phyloP scores from a whole-genome alignment of 2,888 invertebrate species.

The Gerris lacustris region DNA sequence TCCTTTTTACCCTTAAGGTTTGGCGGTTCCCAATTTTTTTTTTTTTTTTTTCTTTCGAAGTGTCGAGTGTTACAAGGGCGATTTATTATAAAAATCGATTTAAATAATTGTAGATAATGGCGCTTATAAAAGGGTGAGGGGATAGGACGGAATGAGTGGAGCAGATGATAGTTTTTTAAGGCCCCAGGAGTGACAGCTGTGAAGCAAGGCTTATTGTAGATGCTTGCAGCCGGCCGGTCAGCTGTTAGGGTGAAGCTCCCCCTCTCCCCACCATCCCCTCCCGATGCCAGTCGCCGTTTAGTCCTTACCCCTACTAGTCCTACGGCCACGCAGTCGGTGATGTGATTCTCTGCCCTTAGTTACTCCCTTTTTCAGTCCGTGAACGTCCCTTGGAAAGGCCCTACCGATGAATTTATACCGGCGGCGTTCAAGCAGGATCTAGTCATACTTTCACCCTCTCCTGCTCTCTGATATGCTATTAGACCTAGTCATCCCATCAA shows the following conservation, averaged over 20 bases:
- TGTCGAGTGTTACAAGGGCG: conserved; percentile 1
- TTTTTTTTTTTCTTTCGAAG: too few relatives aligned
- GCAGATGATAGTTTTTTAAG: not conserved
- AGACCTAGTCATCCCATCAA: not conserved
- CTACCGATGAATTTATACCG: not conserved
- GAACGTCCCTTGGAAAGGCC: not conserved
- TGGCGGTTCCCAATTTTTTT: too few relatives aligned
- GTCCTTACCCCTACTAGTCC: not conserved
- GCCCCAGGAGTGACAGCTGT: not conserved
- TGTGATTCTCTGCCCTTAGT: not conserved
- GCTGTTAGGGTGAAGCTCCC: not conserved
- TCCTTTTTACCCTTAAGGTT: too few relatives aligned
- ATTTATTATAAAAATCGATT: conserved; percentile 3
- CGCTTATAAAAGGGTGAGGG: not conserved
- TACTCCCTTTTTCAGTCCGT: not conserved
- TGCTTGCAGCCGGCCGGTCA: not conserved
- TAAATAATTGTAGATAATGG: conserved; percentile 2
- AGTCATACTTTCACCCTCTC: not conserved
- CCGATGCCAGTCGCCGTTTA: not conserved
- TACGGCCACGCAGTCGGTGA: not conserved
- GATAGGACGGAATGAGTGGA: not conserved
- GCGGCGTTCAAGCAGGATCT: not conserved
- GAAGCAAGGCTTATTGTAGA: not conserved
- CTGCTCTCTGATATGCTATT: not conserved
- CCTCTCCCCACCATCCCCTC: not conserved